Percentiles rank a stretch among this genome's conserved stretches.
Evolutionary conservation across 2,113 vertebrate genomes (phyloP).

Genomic region (Alouatta palliata): DNA sequence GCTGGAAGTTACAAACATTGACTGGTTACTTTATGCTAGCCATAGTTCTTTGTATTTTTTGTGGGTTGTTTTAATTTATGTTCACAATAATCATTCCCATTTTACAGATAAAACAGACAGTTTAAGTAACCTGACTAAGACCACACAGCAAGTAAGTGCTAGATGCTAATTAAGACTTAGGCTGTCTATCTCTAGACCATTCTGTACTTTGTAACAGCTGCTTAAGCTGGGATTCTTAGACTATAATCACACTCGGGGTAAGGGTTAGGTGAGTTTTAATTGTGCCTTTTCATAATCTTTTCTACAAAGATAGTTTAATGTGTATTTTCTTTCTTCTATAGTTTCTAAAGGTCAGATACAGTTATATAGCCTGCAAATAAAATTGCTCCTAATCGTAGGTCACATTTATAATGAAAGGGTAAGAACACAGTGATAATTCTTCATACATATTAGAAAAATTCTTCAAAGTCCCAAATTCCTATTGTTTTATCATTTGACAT

Average conservation of each 20-base stretch:
- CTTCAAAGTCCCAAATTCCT: background rate
- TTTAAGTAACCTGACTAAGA: background rate
- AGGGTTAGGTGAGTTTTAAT: background rate
- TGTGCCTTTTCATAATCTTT: background rate
- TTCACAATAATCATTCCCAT: background rate
- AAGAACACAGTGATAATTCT: background rate
- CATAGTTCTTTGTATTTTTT: background rate
- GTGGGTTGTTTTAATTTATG: background rate
- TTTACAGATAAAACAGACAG: background rate
- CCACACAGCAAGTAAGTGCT: background rate
- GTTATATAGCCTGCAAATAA: background rate
- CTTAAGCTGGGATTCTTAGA: background rate
- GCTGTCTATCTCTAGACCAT: background rate
- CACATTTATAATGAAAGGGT: constrained; percentile 1
- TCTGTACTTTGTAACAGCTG: background rate
- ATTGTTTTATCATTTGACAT: background rate
- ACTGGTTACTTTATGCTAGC: background rate
- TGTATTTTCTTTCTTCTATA: background rate
- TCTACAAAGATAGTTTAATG: constrained; percentile 20
- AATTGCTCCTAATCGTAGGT: background rate
- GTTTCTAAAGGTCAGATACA: constrained; percentile 9
- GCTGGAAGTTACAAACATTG: background rate
- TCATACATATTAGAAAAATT: background rate
- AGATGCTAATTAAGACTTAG: background rate
- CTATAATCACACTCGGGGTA: background rate